Evolutionary conservation across 2,797 vertebrate genomes (phyloP).

Genomic region (Oryzias dopingdopingensis): DNA sequence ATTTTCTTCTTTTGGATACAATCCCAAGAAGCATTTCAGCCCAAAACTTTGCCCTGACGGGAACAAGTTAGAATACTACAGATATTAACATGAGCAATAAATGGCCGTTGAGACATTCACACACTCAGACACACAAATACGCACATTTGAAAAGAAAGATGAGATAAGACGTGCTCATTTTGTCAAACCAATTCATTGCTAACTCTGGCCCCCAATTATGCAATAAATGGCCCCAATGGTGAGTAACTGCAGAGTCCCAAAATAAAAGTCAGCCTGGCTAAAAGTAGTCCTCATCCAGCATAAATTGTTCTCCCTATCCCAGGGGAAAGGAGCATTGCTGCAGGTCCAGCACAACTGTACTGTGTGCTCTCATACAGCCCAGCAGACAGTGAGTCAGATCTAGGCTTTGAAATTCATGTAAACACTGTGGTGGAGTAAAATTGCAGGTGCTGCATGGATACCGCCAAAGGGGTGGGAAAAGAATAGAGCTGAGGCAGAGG

Average conservation of each 20-base stretch:
- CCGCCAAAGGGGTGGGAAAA: constrained; percentile 41
- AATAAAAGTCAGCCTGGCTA: constrained; percentile 63
- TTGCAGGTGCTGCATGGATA: constrained; percentile 59
- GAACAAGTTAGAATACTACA: constrained; percentile 52
- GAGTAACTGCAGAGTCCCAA: constrained; percentile 46
- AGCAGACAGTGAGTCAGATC: constrained; percentile 62
- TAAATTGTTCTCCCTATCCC: constrained; percentile 62
- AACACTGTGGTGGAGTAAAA: constrained; percentile 56
- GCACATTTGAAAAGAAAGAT: constrained; percentile 53
- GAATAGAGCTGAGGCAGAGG: constrained; percentile 14
- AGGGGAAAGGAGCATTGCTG: constrained; percentile 46
- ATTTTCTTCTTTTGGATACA: constrained; percentile 14
- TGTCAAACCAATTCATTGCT: constrained; percentile 69
- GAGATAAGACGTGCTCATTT: constrained; percentile 72
- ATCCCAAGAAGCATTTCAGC: constrained; percentile 42
- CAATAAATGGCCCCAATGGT: constrained; percentile 60
- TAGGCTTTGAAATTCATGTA: constrained; percentile 51
- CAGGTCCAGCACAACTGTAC: constrained; percentile 46
- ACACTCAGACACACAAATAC: constrained; percentile 48
- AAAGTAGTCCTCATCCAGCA: constrained; percentile 61
- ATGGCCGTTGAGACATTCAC: constrained; percentile 51
- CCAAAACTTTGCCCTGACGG: constrained; percentile 60
- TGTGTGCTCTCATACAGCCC: constrained; percentile 47
- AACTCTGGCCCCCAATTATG: constrained; percentile 66
- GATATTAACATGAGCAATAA: constrained; percentile 64